Percentiles rank a stretch among this genome's conserved stretches.
phyloP scores from a whole-genome alignment of 2,888 invertebrate genomes.

The Pristionchus maxplancki region DNA sequence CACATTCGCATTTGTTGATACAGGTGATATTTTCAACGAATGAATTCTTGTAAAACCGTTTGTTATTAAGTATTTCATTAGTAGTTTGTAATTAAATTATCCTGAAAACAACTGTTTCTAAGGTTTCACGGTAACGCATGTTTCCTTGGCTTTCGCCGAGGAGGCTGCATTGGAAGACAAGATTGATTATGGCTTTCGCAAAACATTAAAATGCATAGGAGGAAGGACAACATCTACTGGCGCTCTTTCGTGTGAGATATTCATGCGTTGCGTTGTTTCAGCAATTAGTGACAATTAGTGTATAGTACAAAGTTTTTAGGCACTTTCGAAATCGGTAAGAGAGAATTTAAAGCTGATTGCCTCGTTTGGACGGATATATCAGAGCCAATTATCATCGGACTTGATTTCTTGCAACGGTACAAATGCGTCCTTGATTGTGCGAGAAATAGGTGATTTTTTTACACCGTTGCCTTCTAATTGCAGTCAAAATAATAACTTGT shows the following conservation, averaged over 20 bases:
- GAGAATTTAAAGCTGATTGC: not conserved
- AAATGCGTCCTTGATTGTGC: not conserved
- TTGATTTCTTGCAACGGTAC: not conserved
- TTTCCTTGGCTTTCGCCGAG: not conserved
- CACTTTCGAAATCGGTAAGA: not conserved
- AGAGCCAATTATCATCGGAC: not conserved
- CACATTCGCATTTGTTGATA: not conserved
- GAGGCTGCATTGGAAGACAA: not conserved
- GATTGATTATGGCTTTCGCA: not conserved
- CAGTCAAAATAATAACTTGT: too few relatives aligned
- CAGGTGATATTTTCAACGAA: not conserved
- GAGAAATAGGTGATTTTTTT: not conserved
- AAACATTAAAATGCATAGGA: not conserved
- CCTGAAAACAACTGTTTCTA: not conserved
- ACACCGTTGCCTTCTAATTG: too few relatives aligned
- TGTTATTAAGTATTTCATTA: too few relatives aligned
- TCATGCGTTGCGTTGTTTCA: too few relatives aligned
- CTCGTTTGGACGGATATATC: not conserved
- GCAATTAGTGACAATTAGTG: not conserved
- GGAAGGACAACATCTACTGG: not conserved
- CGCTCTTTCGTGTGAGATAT: not conserved
- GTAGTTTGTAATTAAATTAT: too few relatives aligned
- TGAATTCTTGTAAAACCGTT: too few relatives aligned
- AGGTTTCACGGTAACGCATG: not conserved
- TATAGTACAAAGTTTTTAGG: too few relatives aligned